Conservation (phyloP, 2,113 vertebrate species). For the Seriola dumerili region DNA sequence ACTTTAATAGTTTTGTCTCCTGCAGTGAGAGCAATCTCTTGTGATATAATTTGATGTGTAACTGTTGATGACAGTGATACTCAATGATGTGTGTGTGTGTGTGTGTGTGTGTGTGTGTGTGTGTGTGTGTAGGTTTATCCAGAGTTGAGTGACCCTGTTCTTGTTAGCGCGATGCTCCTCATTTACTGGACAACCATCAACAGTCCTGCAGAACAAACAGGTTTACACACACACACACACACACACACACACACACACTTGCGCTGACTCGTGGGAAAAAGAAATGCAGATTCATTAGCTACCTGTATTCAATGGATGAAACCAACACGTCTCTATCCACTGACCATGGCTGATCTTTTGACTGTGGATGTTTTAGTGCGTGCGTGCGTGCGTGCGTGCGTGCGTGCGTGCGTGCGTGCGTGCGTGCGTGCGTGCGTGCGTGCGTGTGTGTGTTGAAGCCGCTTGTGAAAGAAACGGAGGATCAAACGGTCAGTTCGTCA, state of each 20-base stretch:
- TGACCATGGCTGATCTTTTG: not conserved
- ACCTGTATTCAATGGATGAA: no score
- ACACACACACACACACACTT: not conserved
- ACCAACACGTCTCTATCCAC: not conserved
- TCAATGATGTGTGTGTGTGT: constrained; percentile 19
- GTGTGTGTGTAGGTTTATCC: not conserved
- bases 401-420: not conserved
- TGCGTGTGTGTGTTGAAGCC: not conserved
- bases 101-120: constrained; percentile 32
- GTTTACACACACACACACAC: not conserved
- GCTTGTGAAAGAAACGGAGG: no score
- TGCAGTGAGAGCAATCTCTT: constrained; percentile 31
- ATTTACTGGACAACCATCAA: constrained; percentile 19
- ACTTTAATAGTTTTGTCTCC: constrained; percentile 33
- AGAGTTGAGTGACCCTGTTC: constrained; percentile 5
- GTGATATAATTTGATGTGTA: constrained; percentile 76
- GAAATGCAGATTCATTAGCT: not conserved
- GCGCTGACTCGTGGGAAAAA: not conserved
- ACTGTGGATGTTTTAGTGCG: not conserved
- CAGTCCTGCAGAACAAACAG: not conserved
- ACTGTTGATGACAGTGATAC: constrained; percentile 67
- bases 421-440: not conserved
- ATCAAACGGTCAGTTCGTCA: no score
- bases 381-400: not conserved
- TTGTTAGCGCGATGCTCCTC: constrained; percentile 5